Base-by-base conservation (phyloP, 1,140 invertebrate species). In the Heliconius congener region DNA sequence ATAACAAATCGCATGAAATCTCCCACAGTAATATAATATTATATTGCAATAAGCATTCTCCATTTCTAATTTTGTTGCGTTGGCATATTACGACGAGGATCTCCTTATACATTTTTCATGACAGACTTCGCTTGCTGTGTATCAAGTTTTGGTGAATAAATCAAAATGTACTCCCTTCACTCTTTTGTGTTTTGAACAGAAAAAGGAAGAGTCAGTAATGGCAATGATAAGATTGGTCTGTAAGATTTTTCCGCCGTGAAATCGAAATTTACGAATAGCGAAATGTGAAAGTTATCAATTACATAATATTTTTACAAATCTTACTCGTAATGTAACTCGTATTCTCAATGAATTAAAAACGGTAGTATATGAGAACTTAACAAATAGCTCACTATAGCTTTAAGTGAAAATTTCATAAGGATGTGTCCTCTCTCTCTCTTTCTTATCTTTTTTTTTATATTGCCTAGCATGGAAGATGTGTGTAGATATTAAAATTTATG, bases 71-170 rank as follows among this genome's bases (percentile, higher is more conserved):
- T 66, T 66, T 0, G 60, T 66, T 66, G 60, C 60, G 60, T 66
- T 66, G 60, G 60, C 60, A 66, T 66, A 30, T 75, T 66, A 39
- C 30, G 50, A 6, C 60, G 16, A 50, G 46, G 74, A 34, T 75
- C 66, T 75, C 52, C 55, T 75, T 75, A 75, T 75, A 75, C 27
- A 75, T 75, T 57, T 55, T 39, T n/a, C 74, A 34, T 66, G 52
- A 75, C 74, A 39, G 74, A 55, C 52, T 66, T 60, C 55, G 52
- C 55, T 75, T 39, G 74, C 74, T n/a, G 42, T 75, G 74, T 75
- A 75, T 75, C 74, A 42, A n/a, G 13, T 75, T n/a, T 37, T 23
- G 50, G 23, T 75, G 37, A 60, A 75, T 66, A 66, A 75, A 75
- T 75, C 74, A 75, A 75, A 75, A 60, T 4, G 46, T 34, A 16